Evolutionary conservation across 2,888 invertebrate genomes (phyloP).

Genomic region (Volucella inflata): DNA sequence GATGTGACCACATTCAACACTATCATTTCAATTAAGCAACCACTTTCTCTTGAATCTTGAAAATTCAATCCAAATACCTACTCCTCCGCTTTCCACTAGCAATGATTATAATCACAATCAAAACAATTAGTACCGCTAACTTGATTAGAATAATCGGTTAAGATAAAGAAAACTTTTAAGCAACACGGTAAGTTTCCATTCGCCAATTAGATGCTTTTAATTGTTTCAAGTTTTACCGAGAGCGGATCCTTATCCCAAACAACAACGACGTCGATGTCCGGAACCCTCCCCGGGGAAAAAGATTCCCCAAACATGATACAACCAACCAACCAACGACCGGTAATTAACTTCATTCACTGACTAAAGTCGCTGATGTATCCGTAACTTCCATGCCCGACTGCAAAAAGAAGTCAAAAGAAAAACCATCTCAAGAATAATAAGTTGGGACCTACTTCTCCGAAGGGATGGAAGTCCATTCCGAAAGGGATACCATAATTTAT

Average conservation of each 20-base stretch:
- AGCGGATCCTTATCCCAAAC: conserved; percentile 56
- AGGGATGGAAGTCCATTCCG: conserved; percentile 47
- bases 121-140: conserved; percentile 74
- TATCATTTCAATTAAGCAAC: conserved; percentile 13
- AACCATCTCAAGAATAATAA: conserved; percentile 65
- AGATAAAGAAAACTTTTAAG: conserved; percentile 67
- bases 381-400: conserved; percentile 9
- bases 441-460: conserved; percentile 34
- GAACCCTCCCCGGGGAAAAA: conserved; percentile 24
- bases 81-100: neutral
- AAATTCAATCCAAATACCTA: conserved; percentile 39
- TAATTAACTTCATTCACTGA: conserved; percentile 75
- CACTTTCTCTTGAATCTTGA: neutral
- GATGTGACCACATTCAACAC: neutral
- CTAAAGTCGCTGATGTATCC: conserved; percentile 21
- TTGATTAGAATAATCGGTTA: conserved; percentile 74
- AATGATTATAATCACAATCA: conserved; percentile 70
- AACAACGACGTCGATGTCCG: neutral
- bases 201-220: conserved; percentile 74
- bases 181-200: conserved; percentile 67
- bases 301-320: conserved; percentile 39
- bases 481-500: conserved; percentile 73
- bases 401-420: conserved; percentile 60
- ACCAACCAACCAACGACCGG: conserved; percentile 65
- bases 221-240: conserved; percentile 69